These are phyloP conservation scores for Hedychridium roseum DNA, from an alignment of 2,888 invertebrate species.

Conservation along the genomic window DNA sequence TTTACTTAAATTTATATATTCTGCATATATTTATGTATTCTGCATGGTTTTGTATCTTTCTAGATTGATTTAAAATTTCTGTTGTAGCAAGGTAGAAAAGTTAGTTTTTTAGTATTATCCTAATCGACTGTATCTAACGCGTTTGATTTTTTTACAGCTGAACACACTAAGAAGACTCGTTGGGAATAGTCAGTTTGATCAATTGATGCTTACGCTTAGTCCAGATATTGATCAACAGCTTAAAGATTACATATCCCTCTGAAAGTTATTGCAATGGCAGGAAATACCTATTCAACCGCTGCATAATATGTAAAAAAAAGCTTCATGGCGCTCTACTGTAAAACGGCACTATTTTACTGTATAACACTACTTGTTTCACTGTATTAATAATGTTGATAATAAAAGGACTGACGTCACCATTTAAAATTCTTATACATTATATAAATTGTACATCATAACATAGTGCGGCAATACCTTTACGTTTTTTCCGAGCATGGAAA, in stretches of 20 bases:
- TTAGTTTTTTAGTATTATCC: no score
- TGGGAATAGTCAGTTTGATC: constrained; percentile 80
- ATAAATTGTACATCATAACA: neutral
- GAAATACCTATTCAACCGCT: constrained; percentile 32
- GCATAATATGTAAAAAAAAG: constrained; percentile 48
- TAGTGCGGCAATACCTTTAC: no score
- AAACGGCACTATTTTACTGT: constrained; percentile 59
- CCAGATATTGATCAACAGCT: constrained; percentile 77
- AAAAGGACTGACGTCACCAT: constrained; percentile 39
- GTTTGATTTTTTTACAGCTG: constrained; percentile 70
- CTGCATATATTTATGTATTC: no score
- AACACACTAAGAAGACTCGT: constrained; percentile 75
- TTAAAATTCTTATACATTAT: constrained; percentile 4
- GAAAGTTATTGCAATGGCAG: constrained; percentile 33
- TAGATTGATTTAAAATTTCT: no score
- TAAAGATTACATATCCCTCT: constrained; percentile 68
- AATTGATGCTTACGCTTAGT: constrained; percentile 77
- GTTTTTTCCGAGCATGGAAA: no score
- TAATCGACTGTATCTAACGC: no score
- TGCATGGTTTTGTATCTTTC: no score
- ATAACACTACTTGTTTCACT: constrained; percentile 56
- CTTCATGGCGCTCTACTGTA: constrained; percentile 46
- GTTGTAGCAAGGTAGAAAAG: no score
- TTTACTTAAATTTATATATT: no score
- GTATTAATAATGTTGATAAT: constrained; percentile 60